A percentile compares a stretch with the other conserved stretches of the same genome.
phyloP scores from a whole-genome alignment of 2,888 invertebrate genomes.

The Philonicus albiceps region DNA sequence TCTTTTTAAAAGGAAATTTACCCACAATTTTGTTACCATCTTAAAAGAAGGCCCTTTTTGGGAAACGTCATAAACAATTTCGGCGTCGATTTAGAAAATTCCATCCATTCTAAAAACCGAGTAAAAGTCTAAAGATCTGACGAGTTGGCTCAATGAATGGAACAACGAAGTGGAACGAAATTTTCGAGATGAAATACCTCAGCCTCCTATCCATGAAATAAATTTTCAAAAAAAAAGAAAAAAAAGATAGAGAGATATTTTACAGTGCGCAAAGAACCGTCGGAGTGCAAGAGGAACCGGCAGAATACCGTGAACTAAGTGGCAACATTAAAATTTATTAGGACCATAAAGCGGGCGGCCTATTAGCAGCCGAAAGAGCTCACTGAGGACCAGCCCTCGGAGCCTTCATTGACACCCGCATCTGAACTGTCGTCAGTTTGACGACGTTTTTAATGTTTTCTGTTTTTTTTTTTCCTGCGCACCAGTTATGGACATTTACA shows the following conservation, averaged over 20 bases:
- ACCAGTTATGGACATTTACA: conserved; percentile 30
- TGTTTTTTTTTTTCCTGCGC: background rate
- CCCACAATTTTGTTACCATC: background rate
- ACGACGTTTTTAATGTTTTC: conserved; percentile 1
- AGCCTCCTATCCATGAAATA: background rate
- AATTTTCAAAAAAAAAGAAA: conserved; percentile 4
- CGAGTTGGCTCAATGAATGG: conserved; percentile 3
- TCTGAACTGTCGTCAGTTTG: conserved; percentile 15
- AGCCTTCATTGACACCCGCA: conserved; percentile 28
- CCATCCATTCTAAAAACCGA: background rate
- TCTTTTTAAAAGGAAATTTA: background rate
- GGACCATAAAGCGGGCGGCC: conserved; percentile 27
- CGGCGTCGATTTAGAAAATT: background rate
- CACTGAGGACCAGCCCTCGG: background rate
- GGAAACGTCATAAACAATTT: conserved; percentile 10
- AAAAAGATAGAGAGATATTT: background rate
- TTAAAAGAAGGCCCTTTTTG: background rate
- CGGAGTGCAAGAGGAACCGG: background rate
- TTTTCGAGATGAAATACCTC: conserved; percentile 18
- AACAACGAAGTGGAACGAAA: conserved; percentile 7
- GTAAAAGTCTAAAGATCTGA: background rate
- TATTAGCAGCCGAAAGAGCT: conserved; percentile 22
- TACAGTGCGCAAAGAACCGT: background rate
- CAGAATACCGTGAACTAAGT: conserved; percentile 24
- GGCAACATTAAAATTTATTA: conserved; percentile 34